These are phyloP conservation scores for Copidosoma floridanum DNA, from an alignment of 1,140 invertebrate genomes.

Conservation along the genomic window DNA sequence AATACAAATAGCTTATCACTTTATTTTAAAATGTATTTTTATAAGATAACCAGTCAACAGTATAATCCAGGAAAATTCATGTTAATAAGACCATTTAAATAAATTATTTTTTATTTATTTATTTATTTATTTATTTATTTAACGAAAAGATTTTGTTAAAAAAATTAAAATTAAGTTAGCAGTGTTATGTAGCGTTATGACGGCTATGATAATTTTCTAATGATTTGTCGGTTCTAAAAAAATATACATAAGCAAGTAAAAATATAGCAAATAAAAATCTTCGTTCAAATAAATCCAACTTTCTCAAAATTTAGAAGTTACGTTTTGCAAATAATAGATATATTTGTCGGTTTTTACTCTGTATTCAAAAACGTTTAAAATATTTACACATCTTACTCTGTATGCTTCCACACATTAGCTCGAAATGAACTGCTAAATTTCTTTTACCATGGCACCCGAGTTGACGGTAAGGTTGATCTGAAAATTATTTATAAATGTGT, in stretches of 20 bases:
- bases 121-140: no score
- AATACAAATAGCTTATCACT: slow-evolving; percentile 1
- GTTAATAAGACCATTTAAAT: slow-evolving; percentile 2
- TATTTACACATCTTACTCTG: slow-evolving; percentile 20
- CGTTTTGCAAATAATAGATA: no score
- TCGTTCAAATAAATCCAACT: no score
- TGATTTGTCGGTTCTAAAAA: neutral
- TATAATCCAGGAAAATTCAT: neutral
- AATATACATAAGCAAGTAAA: no score
- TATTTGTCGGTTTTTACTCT: no score
- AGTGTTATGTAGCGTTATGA: no score
- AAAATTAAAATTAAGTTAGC: neutral
- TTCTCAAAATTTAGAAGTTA: no score
- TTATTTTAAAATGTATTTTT: slow-evolving; percentile 2
- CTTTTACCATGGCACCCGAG: slow-evolving; percentile 35
- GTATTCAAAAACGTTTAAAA: slow-evolving; percentile 17
- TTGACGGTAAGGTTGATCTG: slow-evolving; percentile 29
- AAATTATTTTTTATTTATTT: slow-evolving; percentile 18
- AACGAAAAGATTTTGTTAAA: no score
- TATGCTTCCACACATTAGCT: slow-evolving; percentile 11
- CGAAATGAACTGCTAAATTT: slow-evolving; percentile 1
- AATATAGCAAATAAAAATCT: no score
- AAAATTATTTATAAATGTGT: no score
- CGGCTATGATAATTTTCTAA: slow-evolving; percentile 1
- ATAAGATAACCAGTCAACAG: slow-evolving; percentile 10